These are phyloP conservation scores for Drosophila nebulosa DNA, from an alignment of 1,140 invertebrate species.

Conservation along the genomic window DNA sequence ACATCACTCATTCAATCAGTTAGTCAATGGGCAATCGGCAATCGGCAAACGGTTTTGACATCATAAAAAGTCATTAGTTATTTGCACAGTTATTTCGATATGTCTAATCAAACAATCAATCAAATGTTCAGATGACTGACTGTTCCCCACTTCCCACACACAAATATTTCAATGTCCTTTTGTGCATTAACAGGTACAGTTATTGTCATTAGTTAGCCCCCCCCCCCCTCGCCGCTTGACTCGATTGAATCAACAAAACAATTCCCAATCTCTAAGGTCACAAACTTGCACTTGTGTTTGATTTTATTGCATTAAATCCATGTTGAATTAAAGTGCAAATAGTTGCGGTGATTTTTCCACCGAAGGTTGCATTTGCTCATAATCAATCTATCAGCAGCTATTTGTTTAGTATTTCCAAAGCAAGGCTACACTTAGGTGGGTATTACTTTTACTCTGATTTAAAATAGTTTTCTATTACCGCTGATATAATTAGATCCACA, in stretches of 20 bases:
- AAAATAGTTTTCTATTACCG: background rate
- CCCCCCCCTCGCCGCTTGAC: background rate
- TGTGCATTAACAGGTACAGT: constrained; percentile 44
- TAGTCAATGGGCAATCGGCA: background rate
- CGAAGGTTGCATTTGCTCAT: background rate
- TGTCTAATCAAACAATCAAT: constrained; percentile 64
- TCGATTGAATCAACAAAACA: constrained; percentile 18
- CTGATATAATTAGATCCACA: background rate
- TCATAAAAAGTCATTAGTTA: constrained; percentile 46
- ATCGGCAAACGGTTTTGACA: background rate
- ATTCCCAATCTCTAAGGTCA: constrained; percentile 52
- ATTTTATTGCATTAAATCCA: constrained; percentile 52
- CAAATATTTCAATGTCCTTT: constrained; percentile 75
- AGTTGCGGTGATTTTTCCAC: constrained; percentile 43
- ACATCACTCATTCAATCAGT: constrained; percentile 1
- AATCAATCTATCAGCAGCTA: constrained; percentile 15
- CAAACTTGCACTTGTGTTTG: constrained; percentile 41
- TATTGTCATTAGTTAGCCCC: constrained; percentile 30
- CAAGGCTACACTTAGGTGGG: constrained; percentile 24
- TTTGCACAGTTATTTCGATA: constrained; percentile 52
- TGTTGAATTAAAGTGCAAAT: constrained; percentile 61
- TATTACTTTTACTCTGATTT: background rate
- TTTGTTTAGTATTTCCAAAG: constrained; percentile 13
- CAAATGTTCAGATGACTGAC: constrained; percentile 34
- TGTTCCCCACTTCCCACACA: constrained; percentile 20